These are phyloP conservation scores for Anguilla japonica DNA, from an alignment of 2,113 vertebrate species.

Conservation along the genomic window DNA sequence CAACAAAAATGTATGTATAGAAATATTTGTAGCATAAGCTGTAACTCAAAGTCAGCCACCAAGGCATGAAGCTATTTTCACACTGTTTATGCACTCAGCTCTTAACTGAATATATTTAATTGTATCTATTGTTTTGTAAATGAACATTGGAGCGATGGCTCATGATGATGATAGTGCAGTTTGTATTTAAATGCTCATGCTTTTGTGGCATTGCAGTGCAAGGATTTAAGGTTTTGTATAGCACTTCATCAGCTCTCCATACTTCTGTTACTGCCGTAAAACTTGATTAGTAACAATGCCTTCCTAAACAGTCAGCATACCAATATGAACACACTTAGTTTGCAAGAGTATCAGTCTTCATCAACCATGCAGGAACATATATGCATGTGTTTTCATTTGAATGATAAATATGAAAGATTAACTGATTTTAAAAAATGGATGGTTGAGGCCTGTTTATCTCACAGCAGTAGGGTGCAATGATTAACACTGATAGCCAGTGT, in stretches of 20 bases:
- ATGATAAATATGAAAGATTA: background rate
- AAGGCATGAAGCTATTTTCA: conserved; percentile 27
- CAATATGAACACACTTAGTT: background rate
- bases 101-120: background rate
- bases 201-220: background rate
- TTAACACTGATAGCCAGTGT: background rate
- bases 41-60: conserved; percentile 42
- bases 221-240: background rate
- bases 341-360: too few relatives aligned
- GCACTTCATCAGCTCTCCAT: background rate
- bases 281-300: background rate
- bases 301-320: background rate
- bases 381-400: background rate
- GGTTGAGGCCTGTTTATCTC: background rate
- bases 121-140: background rate
- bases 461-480: background rate
- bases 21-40: conserved; percentile 48
- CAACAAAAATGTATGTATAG: background rate
- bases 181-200: background rate
- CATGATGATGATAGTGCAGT: background rate
- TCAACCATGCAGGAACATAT: background rate
- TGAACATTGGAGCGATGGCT: background rate
- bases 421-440: background rate
- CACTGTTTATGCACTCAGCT: background rate
- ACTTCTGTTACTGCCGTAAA: background rate